Evolutionary conservation across 2,113 vertebrate species (phyloP), one percentile per base, ranked within the genome.

Genomic region (Burhinus oedicnemus): DNA sequence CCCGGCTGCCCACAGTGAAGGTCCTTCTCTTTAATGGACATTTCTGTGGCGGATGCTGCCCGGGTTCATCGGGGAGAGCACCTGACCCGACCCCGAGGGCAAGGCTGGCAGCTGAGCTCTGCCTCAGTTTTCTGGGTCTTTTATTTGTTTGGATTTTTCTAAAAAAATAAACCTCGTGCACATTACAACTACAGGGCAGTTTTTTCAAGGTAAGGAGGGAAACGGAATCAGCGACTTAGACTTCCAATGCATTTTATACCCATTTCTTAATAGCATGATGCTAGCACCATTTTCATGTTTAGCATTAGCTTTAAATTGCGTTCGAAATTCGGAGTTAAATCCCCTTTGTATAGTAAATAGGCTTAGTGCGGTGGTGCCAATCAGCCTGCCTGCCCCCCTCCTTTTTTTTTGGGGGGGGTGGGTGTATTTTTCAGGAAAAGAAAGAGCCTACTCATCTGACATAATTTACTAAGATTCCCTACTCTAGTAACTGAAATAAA

Each of bases 391-490:
- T 8, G 29, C 42, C 42, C 27, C 57, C 57, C 51, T 38, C 51
- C 44, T 22, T 40, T 81, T 22, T 40, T 81, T 30, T 9, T 15
- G 14, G 11, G 26, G 25, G 21, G 38, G 34, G 8, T 44, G 9
- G 14, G 44, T 44, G 36, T 42, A 70, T 94, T 90, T 86, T 95
- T 58, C 66, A 61, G 90, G 64, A 51, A 81, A 66, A 96, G 86
- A 81, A 90, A 93, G 84, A 89, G 61, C 61, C 70, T 61, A 15
- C 80, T 90, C 89, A 45, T 88, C 70, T 83, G 62, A 77, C 68
- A 57, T 70, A 52, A 90, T 65, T 68, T 61, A 23, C 75, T 51
- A 15, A 68, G 55, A 68, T 76, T 77, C 80, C 68, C 58, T 42
- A 5, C 71, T 83, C 81, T 8, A 72, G 65, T 22, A 77, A 65